phyloP scores from a whole-genome alignment of 2,888 invertebrate genomes.

The Hybos culiciformis region DNA sequence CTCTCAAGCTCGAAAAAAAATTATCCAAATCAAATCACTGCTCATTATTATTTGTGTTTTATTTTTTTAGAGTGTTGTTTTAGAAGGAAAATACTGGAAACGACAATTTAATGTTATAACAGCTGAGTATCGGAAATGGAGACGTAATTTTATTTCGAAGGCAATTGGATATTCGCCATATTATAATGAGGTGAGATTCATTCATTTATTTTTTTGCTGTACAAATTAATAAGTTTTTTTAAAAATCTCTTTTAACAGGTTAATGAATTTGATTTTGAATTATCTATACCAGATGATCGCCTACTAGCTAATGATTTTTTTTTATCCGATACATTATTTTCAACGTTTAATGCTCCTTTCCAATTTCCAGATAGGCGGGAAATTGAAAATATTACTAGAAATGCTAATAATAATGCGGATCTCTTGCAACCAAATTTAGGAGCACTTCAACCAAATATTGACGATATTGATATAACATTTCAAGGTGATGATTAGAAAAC shows the following conservation, averaged over 20 bases:
- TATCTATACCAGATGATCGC: slow-evolving; percentile 18
- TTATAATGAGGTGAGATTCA: slow-evolving; percentile 50
- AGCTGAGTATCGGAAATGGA: slow-evolving; percentile 99
- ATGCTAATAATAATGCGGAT: slow-evolving; percentile 80
- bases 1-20: too few relatives aligned
- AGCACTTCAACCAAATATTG: slow-evolving; percentile 90
- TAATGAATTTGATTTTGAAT: slow-evolving; percentile 30
- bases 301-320: slow-evolving; percentile 31
- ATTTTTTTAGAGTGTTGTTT: slow-evolving; percentile 70
- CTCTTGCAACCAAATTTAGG: slow-evolving; percentile 97
- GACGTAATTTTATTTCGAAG: slow-evolving; percentile 52
- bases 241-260: too few relatives aligned
- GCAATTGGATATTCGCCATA: slow-evolving; percentile 58
- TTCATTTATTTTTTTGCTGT: background rate
- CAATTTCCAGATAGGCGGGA: slow-evolving; percentile 94
- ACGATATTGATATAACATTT: slow-evolving; percentile 77
- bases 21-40: too few relatives aligned
- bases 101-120: slow-evolving; percentile 89
- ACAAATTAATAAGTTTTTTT: too few relatives aligned
- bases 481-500: slow-evolving; percentile 43
- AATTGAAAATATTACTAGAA: slow-evolving; percentile 62
- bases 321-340: slow-evolving; percentile 83
- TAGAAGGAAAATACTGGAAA: slow-evolving; percentile 99
- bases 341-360: slow-evolving; percentile 68
- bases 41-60: slow-evolving; percentile 8